A percentile compares a stretch with the other conserved stretches of the same genome.
Evolutionary conservation across 2,888 invertebrate genomes (phyloP).

Genomic region (Phengaris arion): DNA sequence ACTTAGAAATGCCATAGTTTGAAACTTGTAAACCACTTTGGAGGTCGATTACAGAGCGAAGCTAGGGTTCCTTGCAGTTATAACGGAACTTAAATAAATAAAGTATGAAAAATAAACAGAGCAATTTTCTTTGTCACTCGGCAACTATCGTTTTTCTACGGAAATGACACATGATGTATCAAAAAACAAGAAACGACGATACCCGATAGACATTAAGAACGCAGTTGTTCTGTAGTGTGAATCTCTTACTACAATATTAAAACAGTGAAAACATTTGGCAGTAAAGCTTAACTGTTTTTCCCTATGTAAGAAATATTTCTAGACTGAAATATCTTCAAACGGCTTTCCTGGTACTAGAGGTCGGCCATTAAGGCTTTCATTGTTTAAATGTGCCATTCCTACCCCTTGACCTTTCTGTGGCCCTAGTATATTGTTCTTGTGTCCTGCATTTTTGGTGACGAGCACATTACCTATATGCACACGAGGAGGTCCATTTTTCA

Average conservation of each 20-base stretch:
- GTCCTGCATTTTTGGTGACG: neutral
- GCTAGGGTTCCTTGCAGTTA: no score
- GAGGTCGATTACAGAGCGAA: no score
- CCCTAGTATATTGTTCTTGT: conserved; percentile 19
- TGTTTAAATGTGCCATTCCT: conserved; percentile 26
- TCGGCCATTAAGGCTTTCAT: conserved; percentile 21
- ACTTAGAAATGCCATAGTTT: no score
- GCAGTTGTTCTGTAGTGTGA: no score
- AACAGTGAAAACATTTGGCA: neutral
- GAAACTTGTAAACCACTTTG: no score
- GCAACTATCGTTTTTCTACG: no score
- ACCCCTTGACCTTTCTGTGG: conserved; percentile 16
- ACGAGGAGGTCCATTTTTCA: neutral
- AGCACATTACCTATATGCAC: neutral
- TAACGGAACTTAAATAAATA: no score
- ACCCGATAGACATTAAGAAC: no score
- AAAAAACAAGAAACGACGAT: no score
- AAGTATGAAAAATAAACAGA: no score
- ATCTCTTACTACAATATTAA: neutral
- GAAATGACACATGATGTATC: no score
- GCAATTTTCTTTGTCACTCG: no score
- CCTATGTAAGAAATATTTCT: neutral
- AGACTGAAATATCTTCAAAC: neutral
- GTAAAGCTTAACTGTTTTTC: neutral
- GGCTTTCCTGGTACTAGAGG: neutral